Conservation (phyloP, 2,113 vertebrate genomes). For the Furnarius figulus region DNA sequence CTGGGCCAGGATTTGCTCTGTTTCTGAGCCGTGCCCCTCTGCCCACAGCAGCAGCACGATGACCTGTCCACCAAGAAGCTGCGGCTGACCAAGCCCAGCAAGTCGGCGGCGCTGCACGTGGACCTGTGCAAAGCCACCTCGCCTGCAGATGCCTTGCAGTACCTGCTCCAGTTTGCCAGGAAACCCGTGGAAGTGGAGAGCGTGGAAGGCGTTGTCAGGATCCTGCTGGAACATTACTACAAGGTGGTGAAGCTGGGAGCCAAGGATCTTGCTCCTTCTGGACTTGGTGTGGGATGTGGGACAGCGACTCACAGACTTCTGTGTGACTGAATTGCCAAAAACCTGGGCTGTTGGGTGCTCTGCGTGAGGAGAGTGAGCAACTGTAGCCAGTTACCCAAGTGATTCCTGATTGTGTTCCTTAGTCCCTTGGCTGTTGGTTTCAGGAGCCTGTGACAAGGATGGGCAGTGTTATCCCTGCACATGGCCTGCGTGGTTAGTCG, state of each 20-base stretch:
- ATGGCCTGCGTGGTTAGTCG: accelerated
- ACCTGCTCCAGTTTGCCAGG: constrained; percentile 91
- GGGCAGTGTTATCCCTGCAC: not conserved
- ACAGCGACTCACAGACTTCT: not conserved
- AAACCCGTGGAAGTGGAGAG: constrained; percentile 94
- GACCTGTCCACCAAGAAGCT: constrained; percentile 89
- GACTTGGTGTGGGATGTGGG: not conserved
- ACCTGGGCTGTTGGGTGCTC: not conserved
- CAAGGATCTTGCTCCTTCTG: accelerated
- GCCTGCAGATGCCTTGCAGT: constrained; percentile 91
- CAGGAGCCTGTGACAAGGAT: not conserved
- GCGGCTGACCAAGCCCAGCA: constrained; percentile 93
- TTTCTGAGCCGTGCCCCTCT: not conserved
- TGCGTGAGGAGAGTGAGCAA: not conserved
- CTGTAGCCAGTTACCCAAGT: not conserved
- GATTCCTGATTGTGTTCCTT: not conserved
- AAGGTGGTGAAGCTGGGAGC: constrained; percentile 77
- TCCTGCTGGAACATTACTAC: constrained; percentile 96
- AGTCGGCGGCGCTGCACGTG: constrained; percentile 91
- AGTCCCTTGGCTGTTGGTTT: not conserved
- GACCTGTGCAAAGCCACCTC: constrained; percentile 93
- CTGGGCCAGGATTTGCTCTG: accelerated
- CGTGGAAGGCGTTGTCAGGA: constrained; percentile 91
- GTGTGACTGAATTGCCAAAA: not conserved
- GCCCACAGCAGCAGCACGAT: constrained; percentile 83